Conservation (phyloP, 92 coral and sea anemone species). For the Parazoanthus darwini region DNA sequence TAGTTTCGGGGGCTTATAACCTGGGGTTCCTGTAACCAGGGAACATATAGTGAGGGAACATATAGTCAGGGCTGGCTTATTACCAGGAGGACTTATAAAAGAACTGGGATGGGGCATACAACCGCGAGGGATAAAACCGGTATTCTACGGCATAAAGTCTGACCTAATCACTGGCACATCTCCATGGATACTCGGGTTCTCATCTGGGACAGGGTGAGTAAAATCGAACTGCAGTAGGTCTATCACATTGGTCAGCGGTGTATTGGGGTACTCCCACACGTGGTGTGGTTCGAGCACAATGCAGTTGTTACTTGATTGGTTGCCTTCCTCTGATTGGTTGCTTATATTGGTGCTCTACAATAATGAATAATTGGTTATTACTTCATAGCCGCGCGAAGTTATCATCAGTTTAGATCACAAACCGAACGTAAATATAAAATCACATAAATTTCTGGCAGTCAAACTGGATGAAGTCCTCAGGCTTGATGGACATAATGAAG, state of each 20-base stretch:
- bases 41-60: too few species aligned
- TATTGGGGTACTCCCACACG: constrained; percentile 93
- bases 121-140: not conserved
- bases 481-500: too few species aligned
- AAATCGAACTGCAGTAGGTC: constrained; percentile 76
- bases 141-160: not conserved
- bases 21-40: too few species aligned
- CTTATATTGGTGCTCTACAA: constrained; percentile 58
- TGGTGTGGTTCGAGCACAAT: constrained; percentile 90
- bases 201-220: constrained; percentile 59
- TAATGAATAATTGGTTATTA: not conserved
- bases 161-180: constrained; percentile 65
- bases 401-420: not conserved
- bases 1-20: too few species aligned
- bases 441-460: too few species aligned
- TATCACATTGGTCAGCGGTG: constrained; percentile 69
- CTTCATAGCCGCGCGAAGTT: too few species aligned
- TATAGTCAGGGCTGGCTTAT: too few species aligned
- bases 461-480: too few species aligned
- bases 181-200: constrained; percentile 54
- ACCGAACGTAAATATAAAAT: too few species aligned
- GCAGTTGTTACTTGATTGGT: constrained; percentile 59
- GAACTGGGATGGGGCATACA: too few species aligned
- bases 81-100: too few species aligned
- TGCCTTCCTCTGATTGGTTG: constrained; percentile 54